Percentiles rank a stretch among this genome's conserved stretches.
Evolutionary conservation across 2,797 vertebrate species (phyloP).

Genomic region (Pagetopsis macropterus): DNA sequence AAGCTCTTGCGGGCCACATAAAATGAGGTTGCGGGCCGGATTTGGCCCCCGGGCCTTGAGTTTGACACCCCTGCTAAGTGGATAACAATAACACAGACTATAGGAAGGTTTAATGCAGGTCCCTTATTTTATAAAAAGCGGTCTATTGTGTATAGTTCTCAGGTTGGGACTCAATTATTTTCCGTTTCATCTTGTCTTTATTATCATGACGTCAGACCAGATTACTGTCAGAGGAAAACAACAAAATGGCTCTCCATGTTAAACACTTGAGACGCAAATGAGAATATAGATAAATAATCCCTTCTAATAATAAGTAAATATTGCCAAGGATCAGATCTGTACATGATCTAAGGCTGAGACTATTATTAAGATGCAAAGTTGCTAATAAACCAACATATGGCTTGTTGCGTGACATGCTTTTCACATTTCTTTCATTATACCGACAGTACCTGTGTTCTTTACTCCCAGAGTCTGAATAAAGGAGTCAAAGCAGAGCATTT

Average conservation of each 20-base stretch:
- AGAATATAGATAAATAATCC: conserved; percentile 4
- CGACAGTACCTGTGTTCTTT: conserved; percentile 52
- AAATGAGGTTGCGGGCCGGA: too few relatives aligned
- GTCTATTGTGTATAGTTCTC: conserved; percentile 5
- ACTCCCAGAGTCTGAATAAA: conserved; percentile 66
- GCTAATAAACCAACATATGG: conserved; percentile 20
- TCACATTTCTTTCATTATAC: conserved; percentile 1
- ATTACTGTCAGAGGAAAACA: conserved; percentile 20
- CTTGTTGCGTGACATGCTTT: conserved; percentile 7
- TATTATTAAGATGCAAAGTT: neutral
- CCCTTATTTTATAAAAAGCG: conserved; percentile 33
- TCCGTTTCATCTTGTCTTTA: conserved; percentile 19
- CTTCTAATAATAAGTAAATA: conserved; percentile 5
- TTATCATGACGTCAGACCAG: conserved; percentile 27
- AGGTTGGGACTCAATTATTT: conserved; percentile 30
- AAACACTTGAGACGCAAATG: conserved; percentile 1
- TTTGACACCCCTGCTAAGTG: conserved; percentile 17
- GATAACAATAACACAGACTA: conserved; percentile 39
- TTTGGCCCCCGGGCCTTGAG: too few relatives aligned
- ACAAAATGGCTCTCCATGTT: conserved; percentile 2
- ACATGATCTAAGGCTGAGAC: conserved; percentile 2
- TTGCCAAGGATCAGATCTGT: conserved; percentile 6
- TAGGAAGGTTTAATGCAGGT: conserved; percentile 42
- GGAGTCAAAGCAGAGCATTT: conserved; percentile 73
- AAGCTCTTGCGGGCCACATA: too few relatives aligned